These are phyloP conservation scores for Podarcis siculus DNA, from an alignment of 2,797 vertebrate species.

Conservation along the genomic window DNA sequence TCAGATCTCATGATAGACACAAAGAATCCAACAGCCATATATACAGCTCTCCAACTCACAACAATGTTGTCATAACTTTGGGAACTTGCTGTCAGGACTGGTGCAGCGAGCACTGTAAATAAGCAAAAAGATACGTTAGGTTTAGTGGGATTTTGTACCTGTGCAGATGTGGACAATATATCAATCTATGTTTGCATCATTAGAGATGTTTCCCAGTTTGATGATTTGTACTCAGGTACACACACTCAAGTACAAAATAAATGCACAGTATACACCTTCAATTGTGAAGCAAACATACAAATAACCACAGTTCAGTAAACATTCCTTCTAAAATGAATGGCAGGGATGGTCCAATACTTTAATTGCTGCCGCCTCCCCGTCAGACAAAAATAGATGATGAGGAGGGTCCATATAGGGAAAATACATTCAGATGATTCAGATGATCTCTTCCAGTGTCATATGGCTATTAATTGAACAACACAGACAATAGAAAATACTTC, in stretches of 20 bases:
- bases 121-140: constrained; percentile 2
- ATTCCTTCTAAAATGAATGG: background rate
- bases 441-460: background rate
- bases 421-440: too few relatives aligned
- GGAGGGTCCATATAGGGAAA: too few relatives aligned
- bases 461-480: background rate
- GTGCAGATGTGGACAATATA: background rate
- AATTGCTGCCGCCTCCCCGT: background rate
- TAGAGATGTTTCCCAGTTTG: background rate
- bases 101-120: constrained; percentile 84
- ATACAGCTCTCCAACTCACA: constrained; percentile 81
- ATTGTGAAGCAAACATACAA: background rate
- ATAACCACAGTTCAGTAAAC: background rate
- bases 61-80: constrained; percentile 82
- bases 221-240: background rate
- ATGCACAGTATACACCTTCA: background rate
- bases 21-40: constrained; percentile 81
- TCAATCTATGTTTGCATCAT: background rate
- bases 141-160: background rate
- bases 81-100: constrained; percentile 80
- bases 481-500: background rate
- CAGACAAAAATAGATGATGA: background rate
- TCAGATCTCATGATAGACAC: constrained; percentile 81
- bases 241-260: background rate
- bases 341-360: background rate